Base-by-base conservation (phyloP, 2,113 vertebrate genomes). In the Cavia porcellus region DNA sequence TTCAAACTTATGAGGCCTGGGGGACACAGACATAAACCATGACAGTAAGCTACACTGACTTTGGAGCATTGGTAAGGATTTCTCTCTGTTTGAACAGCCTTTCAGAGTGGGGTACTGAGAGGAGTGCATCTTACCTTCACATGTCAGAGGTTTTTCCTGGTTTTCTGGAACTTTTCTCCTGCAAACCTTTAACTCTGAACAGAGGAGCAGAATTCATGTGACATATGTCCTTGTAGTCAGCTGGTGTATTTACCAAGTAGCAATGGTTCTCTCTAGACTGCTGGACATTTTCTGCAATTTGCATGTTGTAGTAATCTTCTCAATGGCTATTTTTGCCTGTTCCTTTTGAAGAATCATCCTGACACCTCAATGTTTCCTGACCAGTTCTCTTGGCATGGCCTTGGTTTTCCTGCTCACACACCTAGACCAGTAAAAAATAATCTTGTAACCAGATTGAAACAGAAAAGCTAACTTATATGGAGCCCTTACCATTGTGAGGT, bases 111-210 rank as follows among this genome's bases (percentile, higher is more conserved):
- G 6, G 57, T 59, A 5, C 57, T 59, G 19, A 59, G 74, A 14
- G 0, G 1, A 35, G 4, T 6, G 20, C 11, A 1, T 0, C 1
- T 11, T 15, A 28, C n/a, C n/a, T 70, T 82, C 80, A 55, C 24
- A 62, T 52, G 77, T 30, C 62, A 32, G 32, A 25, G 32, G 7
- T 47, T 55, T 91, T 52, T 62, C 9, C 68, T 24, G n/a, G 25
- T 14, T 83, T 59, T 38, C 38, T n/a, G 38, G n/a, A 77, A 61
- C n/a, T 66, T 8, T 61, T 55, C 2, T 70, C 61, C 13, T 28
- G 32, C 75, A 38, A 50, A 68, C 22, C 38, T 72, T 80, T 12
- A 59, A 28, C 61, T 96, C 24, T 64, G 64, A 84, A 55, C 0
- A 25, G 1, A 83, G 32, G 81, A 81, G 8, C 59, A 52, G 55